These are phyloP conservation scores for Stictocephala bisonia DNA, from an alignment of 2,888 invertebrate genomes.

Conservation along the genomic window DNA sequence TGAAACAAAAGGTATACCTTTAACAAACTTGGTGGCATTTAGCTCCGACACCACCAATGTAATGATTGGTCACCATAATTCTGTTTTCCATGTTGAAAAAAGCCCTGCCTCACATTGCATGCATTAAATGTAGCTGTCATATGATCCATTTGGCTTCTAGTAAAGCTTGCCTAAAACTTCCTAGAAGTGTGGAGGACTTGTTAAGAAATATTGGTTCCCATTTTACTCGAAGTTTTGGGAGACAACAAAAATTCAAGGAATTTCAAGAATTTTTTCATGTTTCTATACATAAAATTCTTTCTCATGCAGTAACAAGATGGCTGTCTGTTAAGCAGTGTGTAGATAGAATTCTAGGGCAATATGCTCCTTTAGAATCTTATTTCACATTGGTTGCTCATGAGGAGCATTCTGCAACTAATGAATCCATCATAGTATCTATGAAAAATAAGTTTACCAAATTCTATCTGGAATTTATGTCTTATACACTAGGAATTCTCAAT, in stretches of 20 bases:
- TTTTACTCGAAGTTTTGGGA: constrained; percentile 28
- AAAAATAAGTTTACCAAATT: constrained; percentile 2
- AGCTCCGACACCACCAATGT: constrained; percentile 37
- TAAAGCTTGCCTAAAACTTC: constrained; percentile 28
- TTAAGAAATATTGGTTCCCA: constrained; percentile 14
- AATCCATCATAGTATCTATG: constrained; percentile 3
- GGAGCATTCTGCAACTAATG: constrained; percentile 23
- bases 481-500: constrained; percentile 25
- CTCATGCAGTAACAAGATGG: constrained; percentile 16
- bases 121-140: constrained; percentile 31
- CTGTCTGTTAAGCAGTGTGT: constrained; percentile 23
- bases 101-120: constrained; percentile 9
- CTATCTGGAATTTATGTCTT: constrained; percentile 39
- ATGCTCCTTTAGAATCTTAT: not conserved
- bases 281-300: constrained; percentile 26
- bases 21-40: constrained; percentile 10
- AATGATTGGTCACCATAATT: constrained; percentile 22
- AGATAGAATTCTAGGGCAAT: constrained; percentile 23
- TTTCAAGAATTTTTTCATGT: constrained; percentile 34
- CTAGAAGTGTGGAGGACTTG: constrained; percentile 6
- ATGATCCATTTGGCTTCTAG: constrained; percentile 33
- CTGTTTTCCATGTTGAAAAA: constrained; percentile 17
- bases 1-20: constrained; percentile 11
- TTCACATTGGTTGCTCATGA: not conserved
- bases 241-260: constrained; percentile 14